Base-by-base conservation (phyloP, 2,888 invertebrate genomes). In the Aquatica leii region DNA sequence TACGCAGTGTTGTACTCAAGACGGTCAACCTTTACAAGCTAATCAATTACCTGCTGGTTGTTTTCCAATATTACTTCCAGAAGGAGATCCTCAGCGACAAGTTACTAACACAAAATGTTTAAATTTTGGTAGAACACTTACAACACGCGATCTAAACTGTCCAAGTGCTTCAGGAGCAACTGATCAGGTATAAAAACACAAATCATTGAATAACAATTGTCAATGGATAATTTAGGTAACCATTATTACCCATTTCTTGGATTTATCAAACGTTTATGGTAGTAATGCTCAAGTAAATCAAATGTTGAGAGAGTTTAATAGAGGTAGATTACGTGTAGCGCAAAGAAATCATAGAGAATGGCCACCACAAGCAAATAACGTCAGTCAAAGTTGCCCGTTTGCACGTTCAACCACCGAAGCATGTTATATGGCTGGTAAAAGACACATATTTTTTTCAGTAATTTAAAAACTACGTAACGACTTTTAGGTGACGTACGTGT, bases 251-350 rank as follows among this genome's bases (percentile, higher is more conserved):
- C 88, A 90, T 9, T 92, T 82, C 78, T 81, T 94, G 83, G 94
- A 95, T 76, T 83, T 90, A 2, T 94, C 94, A 0, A 80, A 91
- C 31, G 90, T 94, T 1, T 95, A 95, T 75, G 95, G 95, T 0
- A 92, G 89, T 65, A 89, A 86, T 1, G 84, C 86, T 11, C 82
- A 85, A 35, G 87, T 90, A 66, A 88, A 89, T 12, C 83, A 84
- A 6, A 86, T 86, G 18, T 82, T 94, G 15, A 85, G 95, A 5
- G 85, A 88, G 6, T 86, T 87, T 73, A 82, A 83, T 41, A 90
- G 89, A 0, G 95, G 95, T 0, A 84, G 89, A 12, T 80, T 93
- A 73, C 87, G 88, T 0, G 85, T 88, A 9, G 80, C 87, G 37
- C 75, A 83, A n/a, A 85, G 90, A 49, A 82, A 85, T 48, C 89